These are phyloP conservation scores for Arvicanthis niloticus DNA, from an alignment of 2,113 vertebrate genomes.

Conservation along the genomic window DNA sequence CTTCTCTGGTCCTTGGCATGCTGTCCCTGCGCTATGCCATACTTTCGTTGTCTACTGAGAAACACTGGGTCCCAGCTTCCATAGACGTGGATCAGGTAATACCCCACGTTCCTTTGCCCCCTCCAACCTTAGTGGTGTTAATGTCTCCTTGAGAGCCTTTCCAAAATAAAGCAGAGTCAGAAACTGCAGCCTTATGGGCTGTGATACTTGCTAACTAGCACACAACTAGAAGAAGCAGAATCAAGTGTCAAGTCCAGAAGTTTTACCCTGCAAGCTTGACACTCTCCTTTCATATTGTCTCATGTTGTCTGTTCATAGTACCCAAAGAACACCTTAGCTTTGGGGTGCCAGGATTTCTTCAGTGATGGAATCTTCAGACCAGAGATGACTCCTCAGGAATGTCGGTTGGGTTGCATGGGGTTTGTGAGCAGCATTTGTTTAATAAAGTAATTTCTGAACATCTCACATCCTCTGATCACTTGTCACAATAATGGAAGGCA, in stretches of 20 bases:
- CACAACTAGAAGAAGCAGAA: background rate
- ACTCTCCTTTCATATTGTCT: background rate
- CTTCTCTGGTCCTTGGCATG: background rate
- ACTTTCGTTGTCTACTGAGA: background rate
- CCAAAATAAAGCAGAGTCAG: background rate
- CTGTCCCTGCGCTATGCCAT: background rate
- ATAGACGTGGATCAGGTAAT: no score
- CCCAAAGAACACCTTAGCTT: background rate
- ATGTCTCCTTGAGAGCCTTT: background rate
- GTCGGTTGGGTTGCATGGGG: slow-evolving; percentile 81
- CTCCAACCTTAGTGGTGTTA: background rate
- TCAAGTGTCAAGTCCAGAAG: background rate
- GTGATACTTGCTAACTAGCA: background rate
- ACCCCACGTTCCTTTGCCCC: background rate
- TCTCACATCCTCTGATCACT: slow-evolving; percentile 85
- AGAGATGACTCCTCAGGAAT: slow-evolving; percentile 65
- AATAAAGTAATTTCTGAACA: slow-evolving; percentile 86
- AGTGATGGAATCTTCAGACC: background rate
- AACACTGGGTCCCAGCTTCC: background rate
- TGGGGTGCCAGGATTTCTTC: background rate
- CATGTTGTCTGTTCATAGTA: background rate
- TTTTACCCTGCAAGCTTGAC: background rate
- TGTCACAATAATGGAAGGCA: slow-evolving; percentile 81
- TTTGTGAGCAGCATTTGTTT: slow-evolving; percentile 84
- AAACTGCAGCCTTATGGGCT: background rate